phyloP scores from a whole-genome alignment of 92 coral and sea anemone species.

The Hydrozoanthus gracilis region DNA sequence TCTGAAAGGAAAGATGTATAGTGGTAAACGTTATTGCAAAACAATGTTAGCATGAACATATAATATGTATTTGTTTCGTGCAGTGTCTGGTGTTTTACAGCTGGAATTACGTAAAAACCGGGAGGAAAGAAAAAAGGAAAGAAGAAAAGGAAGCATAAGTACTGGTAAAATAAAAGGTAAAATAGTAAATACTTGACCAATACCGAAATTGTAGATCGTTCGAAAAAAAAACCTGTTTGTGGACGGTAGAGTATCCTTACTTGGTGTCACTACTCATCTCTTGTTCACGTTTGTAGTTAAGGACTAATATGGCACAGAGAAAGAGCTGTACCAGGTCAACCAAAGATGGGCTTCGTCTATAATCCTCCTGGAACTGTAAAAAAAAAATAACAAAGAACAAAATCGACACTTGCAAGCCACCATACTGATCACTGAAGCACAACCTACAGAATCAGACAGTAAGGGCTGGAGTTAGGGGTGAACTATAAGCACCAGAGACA shows the following conservation, averaged over 20 bases:
- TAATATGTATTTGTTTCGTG: too few relatives aligned
- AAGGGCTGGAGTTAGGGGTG: too few relatives aligned
- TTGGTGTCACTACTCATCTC: constrained; percentile 58
- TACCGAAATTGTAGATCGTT: background rate
- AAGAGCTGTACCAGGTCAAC: constrained; percentile 88
- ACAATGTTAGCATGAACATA: too few relatives aligned
- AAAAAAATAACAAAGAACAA: background rate
- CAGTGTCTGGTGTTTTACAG: too few relatives aligned
- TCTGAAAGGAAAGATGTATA: too few relatives aligned
- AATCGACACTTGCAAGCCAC: background rate
- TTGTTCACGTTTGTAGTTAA: constrained; percentile 78
- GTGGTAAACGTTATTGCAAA: too few relatives aligned
- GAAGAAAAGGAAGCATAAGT: background rate
- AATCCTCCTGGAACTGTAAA: constrained; percentile 67
- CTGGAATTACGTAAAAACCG: too few relatives aligned
- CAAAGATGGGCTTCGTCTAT: constrained; percentile 59
- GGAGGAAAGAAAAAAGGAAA: too few relatives aligned
- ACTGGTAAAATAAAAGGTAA: background rate
- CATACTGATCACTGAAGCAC: too few relatives aligned
- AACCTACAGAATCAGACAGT: too few relatives aligned
- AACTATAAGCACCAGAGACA: too few relatives aligned
- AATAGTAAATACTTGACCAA: background rate
- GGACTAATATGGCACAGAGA: constrained; percentile 79
- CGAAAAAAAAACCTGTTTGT: background rate
- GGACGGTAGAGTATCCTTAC: constrained; percentile 10